Evolutionary conservation across 2,113 vertebrate genomes (phyloP).

Genomic region (Oxygymnocypris stewartii): DNA sequence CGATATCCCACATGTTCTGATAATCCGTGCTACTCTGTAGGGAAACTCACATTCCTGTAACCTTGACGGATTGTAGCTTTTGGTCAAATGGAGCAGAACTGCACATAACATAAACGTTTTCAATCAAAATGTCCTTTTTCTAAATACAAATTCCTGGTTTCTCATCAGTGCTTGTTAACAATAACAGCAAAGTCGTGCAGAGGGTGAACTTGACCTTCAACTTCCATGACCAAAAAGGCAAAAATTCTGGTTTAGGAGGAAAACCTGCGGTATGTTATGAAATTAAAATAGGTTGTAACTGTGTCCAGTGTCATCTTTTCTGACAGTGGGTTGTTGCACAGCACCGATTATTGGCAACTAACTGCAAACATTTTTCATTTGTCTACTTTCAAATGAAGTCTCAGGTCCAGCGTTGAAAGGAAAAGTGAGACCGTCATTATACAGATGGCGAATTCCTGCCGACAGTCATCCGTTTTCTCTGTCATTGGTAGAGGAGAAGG

Average conservation of each 20-base stretch:
- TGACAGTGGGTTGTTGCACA: not conserved
- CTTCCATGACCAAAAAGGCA: not conserved
- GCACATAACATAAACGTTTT: conserved; percentile 10
- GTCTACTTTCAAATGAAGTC: conserved; percentile 18
- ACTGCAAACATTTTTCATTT: not conserved
- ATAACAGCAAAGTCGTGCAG: not conserved
- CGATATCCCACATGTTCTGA: not conserved
- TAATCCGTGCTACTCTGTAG: not conserved
- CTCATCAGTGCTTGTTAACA: not conserved
- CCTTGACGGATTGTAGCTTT: conserved; percentile 30
- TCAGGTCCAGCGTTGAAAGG: not conserved
- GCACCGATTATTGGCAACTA: not conserved
- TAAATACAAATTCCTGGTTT: not conserved
- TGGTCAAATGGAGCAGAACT: not conserved
- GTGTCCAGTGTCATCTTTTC: not conserved
- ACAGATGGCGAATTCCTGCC: not conserved
- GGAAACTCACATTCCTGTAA: conserved; percentile 12
- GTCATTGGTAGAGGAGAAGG: conserved; percentile 51
- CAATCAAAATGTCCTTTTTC: not conserved
- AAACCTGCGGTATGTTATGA: not conserved
- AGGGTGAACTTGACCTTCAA: not conserved
- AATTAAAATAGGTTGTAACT: not conserved
- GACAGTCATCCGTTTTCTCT: conserved; percentile 25
- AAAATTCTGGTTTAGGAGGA: not conserved
- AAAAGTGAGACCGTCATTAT: conserved; percentile 47